A percentile compares a stretch with the other conserved stretches of the same genome.
phyloP scores from a whole-genome alignment of 2,888 invertebrate genomes.

The Drosophila nr. perissopoda region DNA sequence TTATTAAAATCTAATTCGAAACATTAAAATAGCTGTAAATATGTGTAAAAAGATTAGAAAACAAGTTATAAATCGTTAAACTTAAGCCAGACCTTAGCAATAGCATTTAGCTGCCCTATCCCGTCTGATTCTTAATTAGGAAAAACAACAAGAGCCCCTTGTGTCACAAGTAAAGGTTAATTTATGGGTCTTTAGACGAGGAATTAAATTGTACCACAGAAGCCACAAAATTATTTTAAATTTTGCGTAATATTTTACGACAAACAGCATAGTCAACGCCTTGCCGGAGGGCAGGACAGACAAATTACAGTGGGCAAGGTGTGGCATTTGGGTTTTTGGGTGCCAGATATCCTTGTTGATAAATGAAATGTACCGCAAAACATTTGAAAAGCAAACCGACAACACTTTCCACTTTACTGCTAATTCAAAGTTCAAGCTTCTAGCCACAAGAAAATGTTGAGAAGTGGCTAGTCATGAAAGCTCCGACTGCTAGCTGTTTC shows the following conservation, averaged over 20 bases:
- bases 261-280: slow-evolving; percentile 2
- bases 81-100: background rate
- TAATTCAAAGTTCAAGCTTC: slow-evolving; percentile 78
- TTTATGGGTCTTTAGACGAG: slow-evolving; percentile 17
- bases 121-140: background rate
- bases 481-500: slow-evolving; percentile 1
- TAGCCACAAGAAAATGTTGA: slow-evolving; percentile 60
- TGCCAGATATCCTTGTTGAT: slow-evolving; percentile 72
- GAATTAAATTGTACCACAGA: slow-evolving; percentile 6
- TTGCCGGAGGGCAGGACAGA: slow-evolving; percentile 46
- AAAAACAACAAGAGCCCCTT: slow-evolving; percentile 3
- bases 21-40: background rate
- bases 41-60: background rate
- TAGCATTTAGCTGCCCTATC: background rate
- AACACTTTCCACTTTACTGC: slow-evolving; percentile 80
- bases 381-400: slow-evolving; percentile 80
- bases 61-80: background rate
- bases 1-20: background rate
- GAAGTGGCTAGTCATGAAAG: slow-evolving; percentile 5
- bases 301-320: slow-evolving; percentile 69
- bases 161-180: slow-evolving; percentile 8
- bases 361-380: slow-evolving; percentile 78
- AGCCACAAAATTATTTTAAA: slow-evolving; percentile 30
- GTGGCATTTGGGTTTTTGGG: slow-evolving; percentile 34
- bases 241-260: slow-evolving; percentile 56